phyloP scores from a whole-genome alignment of 2,888 invertebrate genomes.

The Aquatica leii region DNA sequence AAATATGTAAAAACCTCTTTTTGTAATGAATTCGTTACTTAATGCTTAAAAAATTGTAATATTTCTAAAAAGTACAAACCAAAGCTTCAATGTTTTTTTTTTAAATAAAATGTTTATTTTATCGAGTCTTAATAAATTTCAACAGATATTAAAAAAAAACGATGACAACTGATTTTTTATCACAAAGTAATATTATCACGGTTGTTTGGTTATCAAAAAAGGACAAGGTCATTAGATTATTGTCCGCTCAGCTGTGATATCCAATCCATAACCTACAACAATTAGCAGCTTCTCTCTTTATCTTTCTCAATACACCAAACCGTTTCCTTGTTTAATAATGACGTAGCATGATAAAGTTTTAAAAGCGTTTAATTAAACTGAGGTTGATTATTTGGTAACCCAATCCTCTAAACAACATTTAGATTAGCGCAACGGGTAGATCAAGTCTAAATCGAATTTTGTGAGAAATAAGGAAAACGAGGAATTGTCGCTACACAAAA shows the following conservation, averaged over 20 bases:
- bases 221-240: constrained; percentile 42
- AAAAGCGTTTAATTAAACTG: constrained; percentile 9
- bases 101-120: too few species aligned
- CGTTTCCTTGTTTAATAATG: not conserved
- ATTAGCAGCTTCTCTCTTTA: constrained; percentile 14
- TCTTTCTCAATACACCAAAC: not conserved
- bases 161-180: constrained; percentile 30
- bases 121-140: too few species aligned
- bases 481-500: not conserved
- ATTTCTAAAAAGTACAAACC: too few species aligned
- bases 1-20: too few species aligned
- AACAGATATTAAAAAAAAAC: constrained; percentile 26
- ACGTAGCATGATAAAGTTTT: constrained; percentile 10
- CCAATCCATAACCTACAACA: constrained; percentile 39
- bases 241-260: constrained; percentile 40
- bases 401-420: constrained; percentile 11
- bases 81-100: too few species aligned
- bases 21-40: too few species aligned
- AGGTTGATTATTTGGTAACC: constrained; percentile 14
- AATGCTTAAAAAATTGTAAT: too few species aligned
- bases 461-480: constrained; percentile 4
- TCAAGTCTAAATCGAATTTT: constrained; percentile 9
- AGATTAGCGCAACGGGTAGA: constrained; percentile 3
- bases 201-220: constrained; percentile 28
- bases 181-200: constrained; percentile 21